These are phyloP conservation scores for Apis florea DNA, from an alignment of 1,140 invertebrate species.

Conservation along the genomic window DNA sequence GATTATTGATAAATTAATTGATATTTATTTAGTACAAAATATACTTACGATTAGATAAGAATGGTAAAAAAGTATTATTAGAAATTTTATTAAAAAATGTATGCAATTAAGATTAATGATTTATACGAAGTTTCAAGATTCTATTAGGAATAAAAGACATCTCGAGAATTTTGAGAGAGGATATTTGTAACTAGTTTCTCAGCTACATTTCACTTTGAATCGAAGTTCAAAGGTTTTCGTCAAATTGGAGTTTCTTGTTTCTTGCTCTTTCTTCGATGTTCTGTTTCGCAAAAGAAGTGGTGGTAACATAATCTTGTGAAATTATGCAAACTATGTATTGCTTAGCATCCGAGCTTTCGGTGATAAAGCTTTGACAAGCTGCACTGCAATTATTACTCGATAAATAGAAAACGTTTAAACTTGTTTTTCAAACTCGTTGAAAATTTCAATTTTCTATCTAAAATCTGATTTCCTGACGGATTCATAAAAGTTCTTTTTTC, in stretches of 20 bases:
- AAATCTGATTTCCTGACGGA: no score
- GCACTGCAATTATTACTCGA: background rate
- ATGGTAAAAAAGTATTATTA: no score
- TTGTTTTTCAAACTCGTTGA: background rate
- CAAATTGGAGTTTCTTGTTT: background rate
- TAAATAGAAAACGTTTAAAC: constrained; percentile 18
- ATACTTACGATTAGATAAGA: no score
- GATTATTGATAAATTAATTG: no score
- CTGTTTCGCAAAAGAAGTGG: background rate
- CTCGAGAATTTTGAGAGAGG: no score
- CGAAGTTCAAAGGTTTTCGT: background rate
- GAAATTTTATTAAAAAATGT: no score
- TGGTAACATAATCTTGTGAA: background rate
- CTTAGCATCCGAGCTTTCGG: background rate
- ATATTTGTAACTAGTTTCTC: no score
- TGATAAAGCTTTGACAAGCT: background rate
- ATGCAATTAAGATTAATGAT: no score
- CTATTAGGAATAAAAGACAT: no score
- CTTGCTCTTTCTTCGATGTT: background rate
- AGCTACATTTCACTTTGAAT: background rate
- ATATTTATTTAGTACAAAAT: no score
- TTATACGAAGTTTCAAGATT: no score
- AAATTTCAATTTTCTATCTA: background rate
- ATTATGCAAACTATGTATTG: background rate
- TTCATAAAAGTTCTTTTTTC: background rate